phyloP scores from a whole-genome alignment of 2,888 invertebrate species.

The Maniola hyperantus region DNA sequence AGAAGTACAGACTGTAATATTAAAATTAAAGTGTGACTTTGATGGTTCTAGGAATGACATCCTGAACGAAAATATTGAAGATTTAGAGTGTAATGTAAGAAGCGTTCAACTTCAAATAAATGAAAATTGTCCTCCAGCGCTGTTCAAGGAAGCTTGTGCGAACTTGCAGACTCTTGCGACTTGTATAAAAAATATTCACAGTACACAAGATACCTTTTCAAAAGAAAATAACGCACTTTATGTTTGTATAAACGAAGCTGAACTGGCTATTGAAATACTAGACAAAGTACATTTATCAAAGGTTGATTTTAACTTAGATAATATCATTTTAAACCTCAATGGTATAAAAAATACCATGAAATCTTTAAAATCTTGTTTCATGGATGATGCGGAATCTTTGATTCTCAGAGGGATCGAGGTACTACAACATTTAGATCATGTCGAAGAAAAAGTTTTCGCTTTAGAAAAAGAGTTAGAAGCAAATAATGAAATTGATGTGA shows the following conservation, averaged over 20 bases:
- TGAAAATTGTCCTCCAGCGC: constrained; percentile 66
- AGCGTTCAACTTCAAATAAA: constrained; percentile 75
- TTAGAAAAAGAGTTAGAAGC: constrained; percentile 63
- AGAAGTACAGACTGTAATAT: constrained; percentile 74
- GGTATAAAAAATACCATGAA: constrained; percentile 58
- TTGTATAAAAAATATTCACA: constrained; percentile 59
- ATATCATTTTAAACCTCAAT: constrained; percentile 50
- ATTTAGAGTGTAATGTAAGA: constrained; percentile 78
- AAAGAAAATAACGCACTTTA: constrained; percentile 46
- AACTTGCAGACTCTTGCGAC: constrained; percentile 64
- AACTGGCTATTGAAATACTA: constrained; percentile 64
- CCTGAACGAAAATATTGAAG: constrained; percentile 76
- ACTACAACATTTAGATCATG: constrained; percentile 62
- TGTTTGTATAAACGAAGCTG: constrained; percentile 57
- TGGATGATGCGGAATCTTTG: constrained; percentile 57
- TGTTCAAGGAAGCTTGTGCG: constrained; percentile 71
- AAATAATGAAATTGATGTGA: constrained; percentile 47
- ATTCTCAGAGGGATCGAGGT: constrained; percentile 72
- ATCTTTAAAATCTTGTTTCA: constrained; percentile 54
- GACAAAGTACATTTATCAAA: constrained; percentile 61
- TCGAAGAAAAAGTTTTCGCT: constrained; percentile 71
- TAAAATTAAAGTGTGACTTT: constrained; percentile 70
- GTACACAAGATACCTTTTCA: constrained; percentile 40
- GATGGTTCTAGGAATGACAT: constrained; percentile 62
- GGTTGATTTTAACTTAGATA: constrained; percentile 43